Conservation (phyloP, 2,888 invertebrate genomes). For the Drosophila robusta region DNA sequence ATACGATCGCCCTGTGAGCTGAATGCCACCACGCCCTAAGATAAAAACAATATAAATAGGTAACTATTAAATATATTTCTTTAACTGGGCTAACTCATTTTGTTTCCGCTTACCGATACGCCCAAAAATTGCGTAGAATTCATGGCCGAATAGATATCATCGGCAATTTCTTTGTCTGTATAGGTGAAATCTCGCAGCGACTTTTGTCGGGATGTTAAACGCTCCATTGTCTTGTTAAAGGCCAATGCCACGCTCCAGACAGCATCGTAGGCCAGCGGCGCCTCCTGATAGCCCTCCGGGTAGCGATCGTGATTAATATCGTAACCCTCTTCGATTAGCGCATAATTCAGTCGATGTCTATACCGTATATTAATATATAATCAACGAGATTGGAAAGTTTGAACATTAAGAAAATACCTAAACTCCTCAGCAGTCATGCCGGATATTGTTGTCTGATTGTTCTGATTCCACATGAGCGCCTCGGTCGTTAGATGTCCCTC, state of each 20-base stretch:
- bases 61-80: not conserved
- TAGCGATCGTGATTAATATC: constrained; percentile 94
- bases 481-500: constrained; percentile 99
- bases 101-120: constrained; percentile 92
- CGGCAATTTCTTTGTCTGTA: constrained; percentile 96
- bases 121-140: constrained; percentile 99
- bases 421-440: constrained; percentile 98
- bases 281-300: constrained; percentile 98
- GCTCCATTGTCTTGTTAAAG: constrained; percentile 98
- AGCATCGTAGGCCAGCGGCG: constrained; percentile 99
- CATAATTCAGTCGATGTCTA: constrained; percentile 92
- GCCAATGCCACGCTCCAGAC: constrained; percentile 99
- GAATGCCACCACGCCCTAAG: constrained; percentile 98
- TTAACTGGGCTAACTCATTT: too few relatives aligned
- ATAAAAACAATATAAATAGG: not conserved
- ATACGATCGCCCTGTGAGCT: constrained; percentile 99
- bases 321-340: constrained; percentile 92
- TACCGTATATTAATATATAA: not conserved
- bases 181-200: constrained; percentile 98
- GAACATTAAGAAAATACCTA: constrained; percentile 84
- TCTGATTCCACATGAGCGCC: constrained; percentile 99
- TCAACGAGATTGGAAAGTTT: too few relatives aligned
- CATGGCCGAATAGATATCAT: constrained; percentile 98
- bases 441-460: constrained; percentile 96
- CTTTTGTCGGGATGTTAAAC: constrained; percentile 90